Percentiles rank a stretch among this genome's conserved stretches.
Conservation (phyloP, 2,888 invertebrate species). For the Pocota personata region DNA sequence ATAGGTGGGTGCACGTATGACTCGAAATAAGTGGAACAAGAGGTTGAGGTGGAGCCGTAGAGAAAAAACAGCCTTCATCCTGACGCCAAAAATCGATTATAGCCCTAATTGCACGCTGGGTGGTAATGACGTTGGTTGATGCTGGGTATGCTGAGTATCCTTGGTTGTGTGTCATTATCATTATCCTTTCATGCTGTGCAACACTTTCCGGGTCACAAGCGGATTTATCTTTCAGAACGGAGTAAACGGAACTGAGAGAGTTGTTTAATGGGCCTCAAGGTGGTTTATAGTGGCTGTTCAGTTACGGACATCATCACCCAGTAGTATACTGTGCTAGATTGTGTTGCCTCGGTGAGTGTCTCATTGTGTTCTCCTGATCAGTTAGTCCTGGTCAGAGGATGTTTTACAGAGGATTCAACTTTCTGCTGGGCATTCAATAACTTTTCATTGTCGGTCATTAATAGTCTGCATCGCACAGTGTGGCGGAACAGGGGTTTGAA, state of each 20-base stretch:
- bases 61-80: constrained; percentile 46
- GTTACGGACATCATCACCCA: constrained; percentile 22
- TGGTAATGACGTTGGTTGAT: constrained; percentile 38
- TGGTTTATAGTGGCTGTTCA: constrained; percentile 58
- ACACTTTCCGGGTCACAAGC: constrained; percentile 68
- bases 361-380: constrained; percentile 11
- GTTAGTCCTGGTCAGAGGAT: neutral
- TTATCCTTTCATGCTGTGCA: constrained; percentile 63
- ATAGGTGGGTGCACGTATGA: constrained; percentile 6
- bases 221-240: constrained; percentile 61
- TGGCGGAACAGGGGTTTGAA: neutral
- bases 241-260: constrained; percentile 52
- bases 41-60: neutral
- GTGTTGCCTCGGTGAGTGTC: neutral
- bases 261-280: constrained; percentile 64
- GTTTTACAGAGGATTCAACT: neutral
- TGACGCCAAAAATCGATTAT: constrained; percentile 67
- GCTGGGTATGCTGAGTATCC: constrained; percentile 32
- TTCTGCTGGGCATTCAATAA: constrained; percentile 15
- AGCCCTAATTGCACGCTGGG: constrained; percentile 63
- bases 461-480: neutral
- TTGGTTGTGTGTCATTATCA: constrained; percentile 64
- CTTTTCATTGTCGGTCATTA: constrained; percentile 28
- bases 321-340: neutral
- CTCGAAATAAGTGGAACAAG: constrained; percentile 10